Base-by-base conservation (phyloP, 2,113 vertebrate genomes). In the Podiceps cristatus region DNA sequence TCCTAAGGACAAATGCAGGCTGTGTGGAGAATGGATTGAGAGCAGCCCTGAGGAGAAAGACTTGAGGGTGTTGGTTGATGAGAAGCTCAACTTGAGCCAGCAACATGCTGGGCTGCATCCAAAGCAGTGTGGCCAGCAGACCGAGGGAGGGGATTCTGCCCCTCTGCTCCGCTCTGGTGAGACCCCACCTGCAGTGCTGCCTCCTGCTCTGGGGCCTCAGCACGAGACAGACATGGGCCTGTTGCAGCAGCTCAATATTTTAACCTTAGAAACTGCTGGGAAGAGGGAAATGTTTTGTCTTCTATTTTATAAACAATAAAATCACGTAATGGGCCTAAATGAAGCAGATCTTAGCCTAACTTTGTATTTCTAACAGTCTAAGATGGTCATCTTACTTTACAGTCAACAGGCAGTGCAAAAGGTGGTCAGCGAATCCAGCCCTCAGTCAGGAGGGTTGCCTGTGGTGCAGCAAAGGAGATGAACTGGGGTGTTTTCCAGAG, bases 271-370 rank as follows among this genome's bases (percentile, higher is more conserved):
- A 86, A 69, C 12, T 42, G 18, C 14, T 64, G 29, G 18, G 35
- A 95, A 90, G 77, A 45, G 3, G 33, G 5, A 81, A 87, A 7
- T 27, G 5, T 5, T 66, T 81, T 74, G 13, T 33, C 16, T 79
- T 68, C 42, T 40, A 2, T 59, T 79, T 52, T 0, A 0, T 19
- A 35, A 79, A 24, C 8, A 67, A 75, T 28, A 53, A 79, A 66
- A 81, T 13, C 11, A 27, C 0, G 0, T 18, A 22, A n/a, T 11
- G 4, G 47, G 33, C 12, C 4, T 52, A 42, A 45, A 73, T 62
- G 29, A 86, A 67, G 69, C 4, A 33, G n/a, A 66, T 10, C 29
- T 15, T 44, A n/a, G 10, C 14, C 58, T 66, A 58, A 14, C 35
- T 64, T 37, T 74, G 50, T n/a, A 35, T 56, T 69, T 73, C 42